Evolutionary conservation across 2,113 vertebrate genomes (phyloP), one percentile per base, ranked within the genome.

Genomic region (Chlorodrepanis virens): DNA sequence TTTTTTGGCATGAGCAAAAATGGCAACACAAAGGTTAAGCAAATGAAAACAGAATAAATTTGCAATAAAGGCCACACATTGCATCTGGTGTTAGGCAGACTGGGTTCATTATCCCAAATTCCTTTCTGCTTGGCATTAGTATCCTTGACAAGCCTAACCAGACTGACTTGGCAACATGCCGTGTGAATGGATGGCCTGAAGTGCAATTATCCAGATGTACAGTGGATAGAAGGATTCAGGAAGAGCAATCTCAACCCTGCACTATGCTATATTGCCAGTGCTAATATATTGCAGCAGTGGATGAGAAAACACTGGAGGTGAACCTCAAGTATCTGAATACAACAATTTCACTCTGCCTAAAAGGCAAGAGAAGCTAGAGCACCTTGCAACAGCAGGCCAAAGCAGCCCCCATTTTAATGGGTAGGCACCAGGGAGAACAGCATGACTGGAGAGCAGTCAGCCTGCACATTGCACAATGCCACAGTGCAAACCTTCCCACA

Each of bases 11-110:
- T 9, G 1, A 94, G 25, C 35, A 74, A 85, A 96, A 96, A 93
- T 45, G 72, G 77, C 88, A 92, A 83, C 90, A 92, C 39, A 96
- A 94, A 96, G 83, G 85, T 95, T 95, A 93, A 88, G 83, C 87
- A 92, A 93, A 96, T 45, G 47, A 94, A 90, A 96, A 86, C 33
- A 86, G 75, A 94, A 90, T 92, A 90, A 77, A 92, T 94, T 71
- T 88, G n/a, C 60, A 90, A 68, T 63, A 88, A 96, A 93, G 83
- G 85, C 75, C 64, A 89, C 35, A 63, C 31, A 24, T 28, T 78
- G 60, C 85, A 93, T 78, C 85, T 94, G 92, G 59, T 92, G 76
- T 86, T 94, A 94, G 2, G 7, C 90, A 94, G 68, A 42, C 31
- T 39, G 40, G 52, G 76, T 68, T 94, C 40, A 92, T 95, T 93